Percentiles rank a stretch among this genome's conserved stretches.
Conservation (phyloP, 2,113 vertebrate genomes). For the Rhinoptilus africanus region DNA sequence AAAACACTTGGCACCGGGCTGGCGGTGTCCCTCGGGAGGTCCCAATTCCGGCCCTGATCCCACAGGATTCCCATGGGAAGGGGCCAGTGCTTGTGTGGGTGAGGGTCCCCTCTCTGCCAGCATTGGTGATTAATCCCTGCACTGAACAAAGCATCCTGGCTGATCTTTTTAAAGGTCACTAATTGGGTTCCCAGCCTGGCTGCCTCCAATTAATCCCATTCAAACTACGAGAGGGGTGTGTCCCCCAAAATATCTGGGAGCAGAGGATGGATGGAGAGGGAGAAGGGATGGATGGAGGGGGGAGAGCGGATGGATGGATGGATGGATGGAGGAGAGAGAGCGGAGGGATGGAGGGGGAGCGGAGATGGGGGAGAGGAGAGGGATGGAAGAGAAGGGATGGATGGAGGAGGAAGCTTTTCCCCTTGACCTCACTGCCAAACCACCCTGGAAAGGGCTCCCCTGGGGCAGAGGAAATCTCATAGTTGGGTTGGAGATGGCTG, state of each 20-base stretch:
- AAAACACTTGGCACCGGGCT: neutral
- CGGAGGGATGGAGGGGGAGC: neutral
- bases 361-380: neutral
- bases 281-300: too few species aligned
- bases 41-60: rapidly evolving
- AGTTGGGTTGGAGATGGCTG: neutral
- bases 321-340: too few species aligned
- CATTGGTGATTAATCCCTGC: neutral
- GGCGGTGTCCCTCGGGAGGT: too few species aligned
- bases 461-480: neutral
- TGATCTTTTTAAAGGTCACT: neutral
- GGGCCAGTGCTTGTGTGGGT: rapidly evolving
- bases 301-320: too few species aligned
- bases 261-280: too few species aligned
- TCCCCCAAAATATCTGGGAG: neutral
- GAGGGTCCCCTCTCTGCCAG: neutral
- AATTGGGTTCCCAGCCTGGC: neutral
- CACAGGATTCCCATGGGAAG: neutral
- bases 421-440: neutral
- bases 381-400: neutral
- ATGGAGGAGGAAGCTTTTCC: neutral
- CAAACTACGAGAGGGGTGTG: rapidly evolving
- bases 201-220: neutral
- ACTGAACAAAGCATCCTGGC: neutral
- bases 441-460: neutral